Evolutionary conservation across 1,140 invertebrate genomes (phyloP).

Genomic region (Ephestia elutella): DNA sequence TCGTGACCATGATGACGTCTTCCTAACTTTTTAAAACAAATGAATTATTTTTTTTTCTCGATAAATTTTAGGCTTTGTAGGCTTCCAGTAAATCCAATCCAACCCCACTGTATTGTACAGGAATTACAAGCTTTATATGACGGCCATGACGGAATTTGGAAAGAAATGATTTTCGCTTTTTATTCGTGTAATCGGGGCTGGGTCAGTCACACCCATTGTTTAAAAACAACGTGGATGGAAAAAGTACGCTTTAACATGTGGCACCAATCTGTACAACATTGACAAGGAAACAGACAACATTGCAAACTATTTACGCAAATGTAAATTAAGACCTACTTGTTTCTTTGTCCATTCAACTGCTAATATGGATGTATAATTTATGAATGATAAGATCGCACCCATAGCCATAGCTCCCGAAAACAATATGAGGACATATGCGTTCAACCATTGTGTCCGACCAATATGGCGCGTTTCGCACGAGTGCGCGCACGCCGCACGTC

Average conservation of each 20-base stretch:
- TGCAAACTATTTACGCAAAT: not conserved
- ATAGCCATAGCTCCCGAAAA: conserved; percentile 11
- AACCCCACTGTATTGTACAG: too few relatives aligned
- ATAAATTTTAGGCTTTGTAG: too few relatives aligned
- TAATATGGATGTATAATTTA: not conserved
- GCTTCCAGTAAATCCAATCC: too few relatives aligned
- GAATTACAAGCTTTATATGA: too few relatives aligned
- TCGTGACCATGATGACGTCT: not conserved
- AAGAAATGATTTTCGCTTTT: too few relatives aligned
- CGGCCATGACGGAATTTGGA: too few relatives aligned
- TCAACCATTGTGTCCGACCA: conserved; percentile 11
- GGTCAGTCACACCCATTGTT: too few relatives aligned
- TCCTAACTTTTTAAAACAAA: not conserved
- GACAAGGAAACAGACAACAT: not conserved
- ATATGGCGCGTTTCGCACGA: conserved; percentile 5
- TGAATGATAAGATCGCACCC: conserved; percentile 2
- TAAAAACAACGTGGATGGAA: not conserved
- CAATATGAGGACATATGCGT: conserved; percentile 6
- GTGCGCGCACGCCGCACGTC: conserved; percentile 1
- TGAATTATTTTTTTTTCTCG: not conserved
- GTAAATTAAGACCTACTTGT: conserved; percentile 2
- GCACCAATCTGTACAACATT: not conserved
- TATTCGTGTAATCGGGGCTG: too few relatives aligned
- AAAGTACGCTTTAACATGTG: not conserved
- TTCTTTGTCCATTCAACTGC: not conserved